Base-by-base conservation (phyloP, 2,113 vertebrate species). In the Poicephalus gulielmi region DNA sequence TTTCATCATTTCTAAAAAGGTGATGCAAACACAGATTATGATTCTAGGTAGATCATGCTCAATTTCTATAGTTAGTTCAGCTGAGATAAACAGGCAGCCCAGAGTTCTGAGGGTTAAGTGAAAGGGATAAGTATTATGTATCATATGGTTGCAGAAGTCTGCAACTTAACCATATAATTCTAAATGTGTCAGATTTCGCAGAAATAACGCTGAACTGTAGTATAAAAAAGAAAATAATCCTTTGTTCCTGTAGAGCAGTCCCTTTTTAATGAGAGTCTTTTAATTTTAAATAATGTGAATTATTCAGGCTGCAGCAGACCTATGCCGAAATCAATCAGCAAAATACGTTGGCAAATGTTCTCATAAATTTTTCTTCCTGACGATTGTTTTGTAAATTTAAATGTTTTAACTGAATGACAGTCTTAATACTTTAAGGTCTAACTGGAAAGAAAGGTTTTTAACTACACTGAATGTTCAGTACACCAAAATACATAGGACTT, bases 361-460 rank as follows among this genome's bases (percentile, higher is more conserved):
- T 94, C 92, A 96, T 89, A 90, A 96, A 96, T 96, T 90, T 86
- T 73, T 96, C 62, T 95, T 89, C 66, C 50, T 28, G 49, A 79
- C 35, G 77, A 53, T 84, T 64, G 63, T 91, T 94, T 95, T 97
- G 86, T 92, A 93, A 92, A 66, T 97, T 97, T 91, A 95, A 96
- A 88, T 82, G 67, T 85, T 94, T 88, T 92, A 97, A 93, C 57
- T 76, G 82, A 91, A 91, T 87, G 92, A 57, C 83, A 93, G 33
- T 95, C 75, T 94, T 91, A 91, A 81, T 96, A 96, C 69, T 88
- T 97, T 63, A 79, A 88, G 47, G 85, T 52, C 47, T 90, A 78
- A 83, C 74, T 93, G 70, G 59, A 96, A 95, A 96, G 78, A 93
- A 96, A 94, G 64, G 30, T 39, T 91, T 94, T 66, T 63, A 78